Evolutionary conservation across 2,888 invertebrate species (phyloP), one percentile per base, ranked within the genome.

Genomic region (Protonemura montana): DNA sequence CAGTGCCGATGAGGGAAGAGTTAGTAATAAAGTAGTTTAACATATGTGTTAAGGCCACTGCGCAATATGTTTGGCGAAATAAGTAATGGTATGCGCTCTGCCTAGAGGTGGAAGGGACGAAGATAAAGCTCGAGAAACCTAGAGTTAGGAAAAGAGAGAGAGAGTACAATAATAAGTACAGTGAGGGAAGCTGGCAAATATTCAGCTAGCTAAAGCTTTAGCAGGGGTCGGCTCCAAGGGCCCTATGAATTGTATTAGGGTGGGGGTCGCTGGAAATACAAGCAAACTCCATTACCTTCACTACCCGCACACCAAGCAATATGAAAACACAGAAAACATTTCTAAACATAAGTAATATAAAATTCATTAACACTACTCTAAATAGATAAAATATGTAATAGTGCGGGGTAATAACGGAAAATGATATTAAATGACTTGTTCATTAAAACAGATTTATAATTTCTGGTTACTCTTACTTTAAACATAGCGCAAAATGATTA

Each of bases 321-420:
- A 29, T 29, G 59, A 76, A 26, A 84, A 84, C 84, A 84, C 25
- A n/a, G 29, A 84, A 84, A 84, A 84, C 84, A 84, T 84, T 84
- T 84, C 76, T 59, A 26, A 81, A 84, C 84, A 84, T 76, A 59
- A 59, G 59, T 59, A 59, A 59, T 76, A 84, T 84, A 59, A 84
- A 84, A 84, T 84, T 84, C 84, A 84, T 84, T 76, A 84, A 59
- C 26, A 59, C 26, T 28, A 26, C 21, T 27, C 84, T 42, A 42
- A 84, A 84, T 84, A 42, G 84, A 76, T 84, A 76, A 83, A 83
- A 59, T 59, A 59, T 13, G 59, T 59, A 16, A 21, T 7, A 59
- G 59, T 21, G 59, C 59, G 59, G 13, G n/a, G 59, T 13, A 10
- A 59, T 59, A 59, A 59, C 59, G 21, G 13, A 59, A 35, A 16